phyloP scores from a whole-genome alignment of 2,113 vertebrate genomes.

The Callorhinus ursinus region DNA sequence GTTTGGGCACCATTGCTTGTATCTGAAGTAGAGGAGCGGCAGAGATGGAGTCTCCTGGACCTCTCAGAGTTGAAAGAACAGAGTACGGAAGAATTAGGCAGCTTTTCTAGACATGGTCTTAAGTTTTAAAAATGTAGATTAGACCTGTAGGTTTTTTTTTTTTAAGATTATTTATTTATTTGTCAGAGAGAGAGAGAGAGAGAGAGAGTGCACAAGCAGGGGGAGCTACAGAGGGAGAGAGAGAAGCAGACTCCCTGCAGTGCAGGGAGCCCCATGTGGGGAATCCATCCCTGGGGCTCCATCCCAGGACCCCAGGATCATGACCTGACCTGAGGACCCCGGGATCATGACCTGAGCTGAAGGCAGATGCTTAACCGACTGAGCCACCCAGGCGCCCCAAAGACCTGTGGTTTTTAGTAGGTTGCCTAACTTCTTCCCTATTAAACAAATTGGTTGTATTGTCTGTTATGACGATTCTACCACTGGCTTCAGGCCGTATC shows the following conservation, averaged over 20 bases:
- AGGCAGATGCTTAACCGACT: not conserved
- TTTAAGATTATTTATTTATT: not conserved
- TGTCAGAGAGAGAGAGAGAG: not conserved
- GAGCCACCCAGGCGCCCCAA: not conserved
- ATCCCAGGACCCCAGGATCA: not conserved
- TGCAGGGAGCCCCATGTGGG: not conserved
- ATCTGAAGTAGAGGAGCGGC: not conserved
- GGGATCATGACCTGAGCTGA: not conserved
- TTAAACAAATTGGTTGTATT: not conserved
- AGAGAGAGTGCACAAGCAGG: not conserved
- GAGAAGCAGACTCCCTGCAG: not conserved
- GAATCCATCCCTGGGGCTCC: too few species aligned
- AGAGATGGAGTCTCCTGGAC: not conserved
- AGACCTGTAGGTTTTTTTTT: not conserved
- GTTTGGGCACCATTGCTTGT: not conserved
- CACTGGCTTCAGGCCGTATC: not conserved
- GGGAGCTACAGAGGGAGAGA: not conserved
- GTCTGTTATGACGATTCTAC: not conserved
- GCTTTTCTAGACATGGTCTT: not conserved
- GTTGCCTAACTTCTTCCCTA: not conserved
- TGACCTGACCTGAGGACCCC: not conserved
- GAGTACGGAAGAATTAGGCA: not conserved
- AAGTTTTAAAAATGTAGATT: not conserved
- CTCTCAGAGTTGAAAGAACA: not conserved
- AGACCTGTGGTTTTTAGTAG: not conserved